Conservation (phyloP, 2,113 vertebrate species). For the Pycnonotus jocosus region DNA sequence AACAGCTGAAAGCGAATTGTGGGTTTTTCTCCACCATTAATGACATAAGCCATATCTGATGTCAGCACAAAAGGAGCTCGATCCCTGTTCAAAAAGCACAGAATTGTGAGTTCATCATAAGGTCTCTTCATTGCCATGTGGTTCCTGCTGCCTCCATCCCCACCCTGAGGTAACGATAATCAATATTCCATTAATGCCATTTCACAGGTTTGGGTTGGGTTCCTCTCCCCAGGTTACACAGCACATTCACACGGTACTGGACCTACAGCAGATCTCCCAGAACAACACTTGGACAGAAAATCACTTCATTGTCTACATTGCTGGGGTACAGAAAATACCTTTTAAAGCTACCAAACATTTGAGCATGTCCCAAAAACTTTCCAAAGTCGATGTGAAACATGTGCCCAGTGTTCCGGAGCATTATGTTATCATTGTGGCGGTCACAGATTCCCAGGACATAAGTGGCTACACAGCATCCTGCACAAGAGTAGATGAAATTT, state of each 20-base stretch:
- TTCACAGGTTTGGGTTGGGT: background rate
- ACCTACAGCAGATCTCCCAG: background rate
- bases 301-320: background rate
- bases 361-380: slow-evolving; percentile 95
- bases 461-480: slow-evolving; percentile 96
- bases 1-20: slow-evolving; percentile 98
- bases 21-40: slow-evolving; percentile 95
- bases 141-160: background rate
- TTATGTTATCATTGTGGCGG: slow-evolving; percentile 98
- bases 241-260: background rate
- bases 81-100: slow-evolving; percentile 78
- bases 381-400: slow-evolving; percentile 99
- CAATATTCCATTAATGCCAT: background rate
- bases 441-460: slow-evolving; percentile 97
- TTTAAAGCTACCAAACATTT: slow-evolving; percentile 98
- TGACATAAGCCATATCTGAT: slow-evolving; percentile 98
- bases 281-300: background rate
- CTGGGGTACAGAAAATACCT: slow-evolving; percentile 74
- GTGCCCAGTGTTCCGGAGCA: slow-evolving; percentile 94
- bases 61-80: slow-evolving; percentile 95
- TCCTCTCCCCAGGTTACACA: background rate
- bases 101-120: background rate
- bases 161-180: background rate
- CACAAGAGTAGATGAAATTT: slow-evolving; percentile 98
- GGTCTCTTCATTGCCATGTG: background rate